phyloP scores from a whole-genome alignment of 2,888 invertebrate species.

The Lordiphosa fenestrarum region DNA sequence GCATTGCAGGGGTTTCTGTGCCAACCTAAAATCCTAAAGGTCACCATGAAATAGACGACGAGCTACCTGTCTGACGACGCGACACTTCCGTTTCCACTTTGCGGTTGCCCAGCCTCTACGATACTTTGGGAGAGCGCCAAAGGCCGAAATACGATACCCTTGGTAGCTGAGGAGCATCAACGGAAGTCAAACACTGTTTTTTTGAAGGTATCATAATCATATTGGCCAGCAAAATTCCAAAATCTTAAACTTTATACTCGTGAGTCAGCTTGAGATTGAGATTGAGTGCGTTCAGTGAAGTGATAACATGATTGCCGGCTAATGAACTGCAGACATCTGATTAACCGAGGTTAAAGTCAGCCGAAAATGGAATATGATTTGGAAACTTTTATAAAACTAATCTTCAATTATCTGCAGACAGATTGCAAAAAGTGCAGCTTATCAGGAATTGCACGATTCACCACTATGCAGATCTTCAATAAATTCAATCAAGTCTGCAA shows the following conservation, averaged over 20 bases:
- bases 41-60: conserved; percentile 54
- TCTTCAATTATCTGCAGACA: too few relatives aligned
- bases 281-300: conserved; percentile 27
- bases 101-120: conserved; percentile 53
- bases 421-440: too few relatives aligned
- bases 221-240: conserved; percentile 22
- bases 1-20: conserved; percentile 69
- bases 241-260: conserved; percentile 52
- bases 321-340: too few relatives aligned
- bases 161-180: conserved; percentile 49
- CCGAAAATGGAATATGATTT: too few relatives aligned
- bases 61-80: conserved; percentile 31
- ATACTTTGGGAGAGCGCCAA: conserved; percentile 26
- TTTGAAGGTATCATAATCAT: conserved; percentile 29
- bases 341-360: too few relatives aligned
- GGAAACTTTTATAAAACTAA: too few relatives aligned
- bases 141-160: conserved; percentile 47
- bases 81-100: conserved; percentile 77
- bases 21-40: conserved; percentile 58
- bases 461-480: too few relatives aligned
- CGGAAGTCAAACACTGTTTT: conserved; percentile 59
- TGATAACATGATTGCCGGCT: conserved; percentile 14
- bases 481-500: too few relatives aligned
- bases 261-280: conserved; percentile 29
- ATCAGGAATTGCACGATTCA: too few relatives aligned